Conservation (phyloP, 1,140 invertebrate genomes). For the silkworm (Bombyx mori) region DNA sequence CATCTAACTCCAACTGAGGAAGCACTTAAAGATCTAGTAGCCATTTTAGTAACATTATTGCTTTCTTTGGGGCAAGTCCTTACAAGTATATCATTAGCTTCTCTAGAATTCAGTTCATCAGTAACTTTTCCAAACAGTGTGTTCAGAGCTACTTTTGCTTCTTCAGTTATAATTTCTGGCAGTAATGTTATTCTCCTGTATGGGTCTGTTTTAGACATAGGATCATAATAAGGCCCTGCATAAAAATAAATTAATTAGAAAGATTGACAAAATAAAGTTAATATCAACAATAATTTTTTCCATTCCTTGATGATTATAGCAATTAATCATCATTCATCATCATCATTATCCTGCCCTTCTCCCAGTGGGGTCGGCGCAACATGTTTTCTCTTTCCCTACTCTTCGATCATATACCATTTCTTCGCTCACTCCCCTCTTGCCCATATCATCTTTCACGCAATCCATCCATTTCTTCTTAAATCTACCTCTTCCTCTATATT, state of each 20-base stretch:
- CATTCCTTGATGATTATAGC: no score
- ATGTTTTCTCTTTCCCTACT: no score
- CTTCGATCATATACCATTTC: no score
- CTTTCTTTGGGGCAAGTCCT: constrained; percentile 78
- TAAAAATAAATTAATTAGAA: constrained; percentile 13
- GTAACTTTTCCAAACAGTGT: constrained; percentile 76
- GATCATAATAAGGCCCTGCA: constrained; percentile 70
- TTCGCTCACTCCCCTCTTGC: no score
- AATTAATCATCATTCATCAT: no score
- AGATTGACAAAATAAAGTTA: constrained; percentile 8
- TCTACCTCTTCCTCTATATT: no score
- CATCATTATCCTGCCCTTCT: no score
- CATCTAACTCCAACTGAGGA: constrained; percentile 43
- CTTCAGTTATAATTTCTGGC: constrained; percentile 77
- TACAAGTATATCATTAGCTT: constrained; percentile 87
- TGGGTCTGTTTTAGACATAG: constrained; percentile 74
- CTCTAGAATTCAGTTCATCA: constrained; percentile 79
- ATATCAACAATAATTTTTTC: not conserved
- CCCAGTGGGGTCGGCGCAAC: no score
- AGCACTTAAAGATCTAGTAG: constrained; percentile 53
- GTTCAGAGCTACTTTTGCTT: constrained; percentile 77
- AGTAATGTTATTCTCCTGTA: constrained; percentile 84
- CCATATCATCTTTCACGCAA: no score
- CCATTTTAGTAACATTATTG: constrained; percentile 53
- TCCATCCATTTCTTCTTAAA: no score